These are phyloP conservation scores for Mylabris phalerata DNA, from an alignment of 1,140 invertebrate genomes.

Conservation along the genomic window DNA sequence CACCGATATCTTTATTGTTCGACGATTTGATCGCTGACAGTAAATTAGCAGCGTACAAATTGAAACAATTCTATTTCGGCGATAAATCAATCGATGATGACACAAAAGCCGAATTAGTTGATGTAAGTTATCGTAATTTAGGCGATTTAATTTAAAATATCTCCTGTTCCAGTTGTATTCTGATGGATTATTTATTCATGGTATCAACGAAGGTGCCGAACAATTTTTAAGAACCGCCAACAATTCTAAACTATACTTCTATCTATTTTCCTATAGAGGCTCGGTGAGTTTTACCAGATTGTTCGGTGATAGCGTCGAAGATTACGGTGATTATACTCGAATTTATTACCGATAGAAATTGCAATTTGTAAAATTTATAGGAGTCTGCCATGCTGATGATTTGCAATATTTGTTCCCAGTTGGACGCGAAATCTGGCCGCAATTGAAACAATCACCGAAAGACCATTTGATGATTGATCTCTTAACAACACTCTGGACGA, in stretches of 20 bases:
- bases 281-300: conserved; percentile 60
- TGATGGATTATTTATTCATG: conserved; percentile 60
- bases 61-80: conserved; percentile 56
- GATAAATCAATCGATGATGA: conserved; percentile 42
- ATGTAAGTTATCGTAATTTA: conserved; percentile 7
- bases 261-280: conserved; percentile 58
- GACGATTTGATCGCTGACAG: conserved; percentile 48
- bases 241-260: conserved; percentile 51
- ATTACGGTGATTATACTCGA: conserved; percentile 48
- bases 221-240: conserved; percentile 9
- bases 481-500: conserved; percentile 59
- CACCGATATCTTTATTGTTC: conserved; percentile 54
- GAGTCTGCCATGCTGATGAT: conserved; percentile 67
- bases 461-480: conserved; percentile 48
- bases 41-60: conserved; percentile 46
- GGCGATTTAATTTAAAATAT: conserved; percentile 1
- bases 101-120: background rate
- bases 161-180: conserved; percentile 53
- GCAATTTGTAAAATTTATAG: conserved; percentile 29
- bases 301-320: conserved; percentile 52
- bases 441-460: conserved; percentile 39
- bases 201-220: conserved; percentile 50
- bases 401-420: conserved; percentile 67
- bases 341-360: background rate
- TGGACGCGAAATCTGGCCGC: conserved; percentile 48